A percentile compares a stretch with the other conserved stretches of the same genome.
phyloP scores from a whole-genome alignment of 2,888 invertebrate species.

The Ligdia adustata region DNA sequence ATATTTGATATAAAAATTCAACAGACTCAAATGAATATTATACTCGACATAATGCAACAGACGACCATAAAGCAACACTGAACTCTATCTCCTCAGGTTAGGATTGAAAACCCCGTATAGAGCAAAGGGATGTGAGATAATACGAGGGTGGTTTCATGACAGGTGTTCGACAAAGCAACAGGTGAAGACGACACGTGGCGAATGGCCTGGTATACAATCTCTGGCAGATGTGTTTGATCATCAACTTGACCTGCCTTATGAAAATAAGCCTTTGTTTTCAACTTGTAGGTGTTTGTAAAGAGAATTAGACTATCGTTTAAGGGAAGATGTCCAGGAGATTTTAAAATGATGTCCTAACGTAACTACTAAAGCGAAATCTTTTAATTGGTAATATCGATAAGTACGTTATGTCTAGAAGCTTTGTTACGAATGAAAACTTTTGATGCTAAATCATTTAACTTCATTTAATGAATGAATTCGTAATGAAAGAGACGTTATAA shows the following conservation, averaged over 20 bases:
- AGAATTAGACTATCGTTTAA: too few species aligned
- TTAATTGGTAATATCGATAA: too few species aligned
- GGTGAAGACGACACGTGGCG: constrained; percentile 53
- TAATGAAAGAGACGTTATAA: too few species aligned
- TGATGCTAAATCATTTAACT: too few species aligned
- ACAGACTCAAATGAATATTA: constrained; percentile 12
- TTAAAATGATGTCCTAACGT: too few species aligned
- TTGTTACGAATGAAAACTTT: too few species aligned
- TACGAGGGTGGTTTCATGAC: constrained; percentile 30
- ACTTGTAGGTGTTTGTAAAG: too few species aligned
- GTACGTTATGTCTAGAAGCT: too few species aligned
- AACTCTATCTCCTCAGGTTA: constrained; percentile 9
- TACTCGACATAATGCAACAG: constrained; percentile 17
- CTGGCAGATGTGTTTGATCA: constrained; percentile 1
- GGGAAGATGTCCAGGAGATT: too few species aligned
- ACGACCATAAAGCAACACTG: constrained; percentile 10
- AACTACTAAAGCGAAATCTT: too few species aligned
- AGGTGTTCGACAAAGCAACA: constrained; percentile 42
- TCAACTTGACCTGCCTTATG: constrained; percentile 2
- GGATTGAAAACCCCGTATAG: constrained; percentile 1
- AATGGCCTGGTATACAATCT: constrained; percentile 19
- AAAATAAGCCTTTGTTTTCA: neutral
- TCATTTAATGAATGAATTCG: too few species aligned
- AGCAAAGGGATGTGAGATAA: constrained; percentile 29
- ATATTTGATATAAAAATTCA: too few species aligned